These are phyloP conservation scores for Astyanax mexicanus DNA, from an alignment of 2,797 vertebrate genomes.

Conservation along the genomic window DNA sequence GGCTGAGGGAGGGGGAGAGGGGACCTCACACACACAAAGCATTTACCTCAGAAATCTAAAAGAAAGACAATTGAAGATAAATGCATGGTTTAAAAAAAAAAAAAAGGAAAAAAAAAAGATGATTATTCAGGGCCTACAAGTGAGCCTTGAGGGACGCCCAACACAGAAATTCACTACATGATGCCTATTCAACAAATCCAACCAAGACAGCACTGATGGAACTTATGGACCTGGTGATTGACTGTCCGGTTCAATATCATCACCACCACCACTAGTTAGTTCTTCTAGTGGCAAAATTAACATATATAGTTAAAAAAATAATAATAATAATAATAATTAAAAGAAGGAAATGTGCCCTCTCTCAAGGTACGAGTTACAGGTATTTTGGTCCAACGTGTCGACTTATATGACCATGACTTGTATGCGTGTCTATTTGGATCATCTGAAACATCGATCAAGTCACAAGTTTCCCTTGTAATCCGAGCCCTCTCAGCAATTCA, in stretches of 20 bases:
- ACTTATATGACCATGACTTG: background rate
- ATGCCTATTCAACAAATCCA: background rate
- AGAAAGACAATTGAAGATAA: background rate
- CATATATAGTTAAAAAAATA: too few species aligned
- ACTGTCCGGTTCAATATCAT: background rate
- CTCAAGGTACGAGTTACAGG: background rate
- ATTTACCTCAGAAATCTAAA: background rate
- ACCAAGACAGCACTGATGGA: background rate
- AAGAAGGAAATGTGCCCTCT: slow-evolving; percentile 10
- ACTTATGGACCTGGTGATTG: background rate
- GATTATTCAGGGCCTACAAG: background rate
- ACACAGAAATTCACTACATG: background rate
- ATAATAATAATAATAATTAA: too few species aligned
- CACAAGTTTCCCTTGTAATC: background rate
- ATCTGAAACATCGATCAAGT: slow-evolving; percentile 13
- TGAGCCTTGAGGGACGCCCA: slow-evolving; percentile 1
- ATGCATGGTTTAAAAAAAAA: too few species aligned
- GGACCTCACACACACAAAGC: background rate
- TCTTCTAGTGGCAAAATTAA: background rate
- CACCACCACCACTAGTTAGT: too few species aligned
- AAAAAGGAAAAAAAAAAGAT: too few species aligned
- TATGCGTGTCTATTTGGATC: slow-evolving; percentile 7
- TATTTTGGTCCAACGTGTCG: slow-evolving; percentile 35
- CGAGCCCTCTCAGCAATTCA: background rate
- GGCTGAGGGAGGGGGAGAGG: background rate